Evolutionary conservation across 2,888 invertebrate genomes (phyloP).

Genomic region (Drosophila putrida): DNA sequence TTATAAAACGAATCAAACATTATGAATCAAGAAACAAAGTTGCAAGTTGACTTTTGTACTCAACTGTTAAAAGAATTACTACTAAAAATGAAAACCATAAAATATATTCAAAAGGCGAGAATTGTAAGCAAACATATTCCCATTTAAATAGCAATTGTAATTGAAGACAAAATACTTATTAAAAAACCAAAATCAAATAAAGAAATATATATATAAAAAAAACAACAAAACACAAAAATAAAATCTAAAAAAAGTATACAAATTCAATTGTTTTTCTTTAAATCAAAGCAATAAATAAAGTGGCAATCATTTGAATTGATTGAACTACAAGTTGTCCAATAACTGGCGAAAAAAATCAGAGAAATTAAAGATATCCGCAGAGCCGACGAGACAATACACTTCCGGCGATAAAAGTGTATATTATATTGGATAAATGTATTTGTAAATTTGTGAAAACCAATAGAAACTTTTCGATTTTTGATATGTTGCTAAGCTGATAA

Average conservation of each 20-base stretch:
- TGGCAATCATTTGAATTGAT: slow-evolving; percentile 61
- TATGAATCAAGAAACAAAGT: slow-evolving; percentile 11
- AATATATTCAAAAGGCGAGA: slow-evolving; percentile 63
- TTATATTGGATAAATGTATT: no score
- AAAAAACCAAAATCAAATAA: slow-evolving; percentile 45
- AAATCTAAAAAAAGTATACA: slow-evolving; percentile 44
- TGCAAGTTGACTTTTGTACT: slow-evolving; percentile 26
- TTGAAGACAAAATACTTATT: slow-evolving; percentile 68
- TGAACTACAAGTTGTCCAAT: slow-evolving; percentile 32
- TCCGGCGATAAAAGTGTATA: not conserved
- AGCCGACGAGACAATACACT: not conserved
- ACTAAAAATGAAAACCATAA: slow-evolving; percentile 25
- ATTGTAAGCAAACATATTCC: slow-evolving; percentile 71
- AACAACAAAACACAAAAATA: slow-evolving; percentile 52
- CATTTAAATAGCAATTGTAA: slow-evolving; percentile 78
- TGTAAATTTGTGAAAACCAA: not conserved
- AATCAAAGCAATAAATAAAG: slow-evolving; percentile 58
- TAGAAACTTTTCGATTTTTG: not conserved
- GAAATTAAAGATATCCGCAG: not conserved
- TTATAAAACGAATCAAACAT: slow-evolving; percentile 57
- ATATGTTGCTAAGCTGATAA: not conserved
- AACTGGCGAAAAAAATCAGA: not conserved
- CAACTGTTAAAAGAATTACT: slow-evolving; percentile 20
- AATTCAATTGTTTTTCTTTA: slow-evolving; percentile 20
- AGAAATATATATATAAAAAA: slow-evolving; percentile 1